Base-by-base conservation (phyloP, 2,888 invertebrate genomes). In the Hypomecis punctinalis region DNA sequence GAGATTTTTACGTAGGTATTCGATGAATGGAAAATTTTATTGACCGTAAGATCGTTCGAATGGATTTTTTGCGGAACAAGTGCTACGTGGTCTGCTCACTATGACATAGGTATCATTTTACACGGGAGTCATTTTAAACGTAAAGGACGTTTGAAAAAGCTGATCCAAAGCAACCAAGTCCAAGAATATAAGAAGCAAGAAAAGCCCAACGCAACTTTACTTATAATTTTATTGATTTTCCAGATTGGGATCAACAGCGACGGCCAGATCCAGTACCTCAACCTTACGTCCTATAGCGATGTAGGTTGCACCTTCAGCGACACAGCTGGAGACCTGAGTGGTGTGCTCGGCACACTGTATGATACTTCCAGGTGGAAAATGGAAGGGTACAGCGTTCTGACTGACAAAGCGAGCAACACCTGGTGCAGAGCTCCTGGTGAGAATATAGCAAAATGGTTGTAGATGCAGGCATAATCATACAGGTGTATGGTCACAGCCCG, bases 371-470 rank as follows among this genome's bases (percentile, higher is more conserved):
- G 89, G 0, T 94, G 93, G 90, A 78, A 77, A 10, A 75, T 94
- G 23, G 82, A 81, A 6, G 92, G 91, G 0, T 90, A 93, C 74
- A 93, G 93, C 13, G 93, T 94, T 0, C 86, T 85, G 10, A 97
- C 97, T 0, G 96, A 97, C 74, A 94, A 94, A 45, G 93, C 95
- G 0, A 86, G 94, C 0, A 95, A 95, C 72, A 95, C 96, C 0
- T 96, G 93, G 84, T 94, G 95, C 69, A 88, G 97, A 79, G 95
- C 95, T 0, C 97, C 97, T 67, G 95, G 97, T 95, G 81, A 82
- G 79, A 23, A 23, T 3, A 2, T 23, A 23, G 23, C 23, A 23
- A 23, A 23, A 23, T 23, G 1, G 23, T 23, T 23, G 23, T 23
- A 23, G n/a, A n/a, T n/a, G n/a, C n/a, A n/a, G n/a, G n/a, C n/a